Evolutionary conservation across 2,888 invertebrate genomes (phyloP), one percentile per base, ranked within the genome.

Genomic region (Aradus depressus): DNA sequence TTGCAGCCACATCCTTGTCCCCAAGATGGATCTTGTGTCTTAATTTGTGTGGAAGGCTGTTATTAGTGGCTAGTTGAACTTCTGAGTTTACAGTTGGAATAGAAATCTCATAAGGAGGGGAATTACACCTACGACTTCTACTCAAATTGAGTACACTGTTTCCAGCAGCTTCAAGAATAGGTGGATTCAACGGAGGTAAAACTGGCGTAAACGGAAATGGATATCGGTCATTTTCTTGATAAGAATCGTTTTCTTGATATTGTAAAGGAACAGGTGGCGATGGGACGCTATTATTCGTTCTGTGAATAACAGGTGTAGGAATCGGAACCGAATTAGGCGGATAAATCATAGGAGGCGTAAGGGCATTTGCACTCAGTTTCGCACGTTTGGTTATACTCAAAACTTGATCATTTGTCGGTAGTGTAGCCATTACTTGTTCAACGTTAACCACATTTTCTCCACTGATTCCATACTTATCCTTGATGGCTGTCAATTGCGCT

Each of bases 11-110:
- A 65, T 90, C 90, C 66, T 88, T 88, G 66, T 90, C 90, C 8
- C 88, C 88, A 55, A 91, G 74, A 65, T 89, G 84, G 31, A 85
- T 84, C 70, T 92, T 92, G 75, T 92, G 91, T 65, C 92, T 81
- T 58, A 92, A 75, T 67, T 92, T 92, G 62, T 89, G 78, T 2
- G 92, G 92, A 66, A 92, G 73, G 62, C 86, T 80, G 66, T 86
- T 86, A 69, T 84, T 82, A 28, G 78, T 16, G 5, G 39, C 4
- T 2, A 39, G 38, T 4, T 32, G 44, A 10, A 42, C 19, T 64
- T 76, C 77, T 2, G 79, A 80, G 44, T 81, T 79, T 42, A 83
- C 80, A 39, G 84, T 84, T 14, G 84, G 84, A 12, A 85, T 73
- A 6, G 47, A 43, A 3, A 55, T 34, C 68, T 86, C 87, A 65